These are phyloP conservation scores for Paradisaea rubra DNA, from an alignment of 2,113 vertebrate genomes.

Conservation along the genomic window DNA sequence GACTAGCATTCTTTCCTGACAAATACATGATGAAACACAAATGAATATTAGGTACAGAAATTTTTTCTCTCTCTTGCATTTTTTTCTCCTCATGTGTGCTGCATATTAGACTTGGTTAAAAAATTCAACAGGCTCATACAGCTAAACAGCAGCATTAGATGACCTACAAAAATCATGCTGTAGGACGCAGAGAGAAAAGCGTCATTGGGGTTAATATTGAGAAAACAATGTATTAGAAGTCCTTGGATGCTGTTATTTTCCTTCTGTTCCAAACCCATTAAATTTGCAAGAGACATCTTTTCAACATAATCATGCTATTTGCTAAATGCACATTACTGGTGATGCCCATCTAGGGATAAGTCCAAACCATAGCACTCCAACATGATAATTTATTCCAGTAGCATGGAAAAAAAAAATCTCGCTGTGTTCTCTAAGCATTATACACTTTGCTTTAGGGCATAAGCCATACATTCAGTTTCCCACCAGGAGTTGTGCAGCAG, in stretches of 20 bases:
- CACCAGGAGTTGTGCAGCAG: background rate
- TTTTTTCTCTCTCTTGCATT: background rate
- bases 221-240: background rate
- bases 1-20: background rate
- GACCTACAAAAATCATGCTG: background rate
- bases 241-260: background rate
- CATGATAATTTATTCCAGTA: slow-evolving; percentile 13
- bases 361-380: background rate
- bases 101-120: background rate
- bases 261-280: background rate
- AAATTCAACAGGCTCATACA: background rate
- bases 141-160: background rate
- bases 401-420: background rate
- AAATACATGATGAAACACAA: background rate
- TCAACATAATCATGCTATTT: background rate
- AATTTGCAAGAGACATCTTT: background rate
- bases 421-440: slow-evolving; percentile 7
- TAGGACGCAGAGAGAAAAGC: background rate
- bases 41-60: background rate
- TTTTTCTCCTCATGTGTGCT: background rate
- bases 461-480: background rate
- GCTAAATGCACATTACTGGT: background rate
- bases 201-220: background rate
- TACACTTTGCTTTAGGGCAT: slow-evolving; percentile 19
- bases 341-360: background rate